Evolutionary conservation across 1,140 invertebrate genomes (phyloP), one percentile per base, ranked within the genome.

Genomic region (Prorops nasuta): DNA sequence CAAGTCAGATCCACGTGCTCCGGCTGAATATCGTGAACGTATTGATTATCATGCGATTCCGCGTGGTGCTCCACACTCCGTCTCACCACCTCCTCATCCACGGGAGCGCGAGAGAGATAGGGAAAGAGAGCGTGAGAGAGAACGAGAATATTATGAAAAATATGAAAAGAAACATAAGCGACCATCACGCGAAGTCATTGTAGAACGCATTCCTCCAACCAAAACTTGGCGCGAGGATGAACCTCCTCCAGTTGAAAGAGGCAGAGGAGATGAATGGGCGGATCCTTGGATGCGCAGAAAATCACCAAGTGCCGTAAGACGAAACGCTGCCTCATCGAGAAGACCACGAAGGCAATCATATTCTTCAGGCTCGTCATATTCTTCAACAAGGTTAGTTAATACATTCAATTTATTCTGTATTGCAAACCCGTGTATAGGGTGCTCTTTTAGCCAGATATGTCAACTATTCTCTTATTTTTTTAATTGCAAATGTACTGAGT

Each of bases 261-360:
- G 76, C 3, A 79, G 88, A 53, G 86, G 83, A 4, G 92, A 94
- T 66, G 91, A 94, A 66, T 96, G 92, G 92, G 87, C 87, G 17
- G 93, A 96, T 79, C 92, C 93, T 1, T 96, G 93, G 93, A 92
- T 92, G 89, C 75, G 87, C 7, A 82, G 83, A 8, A 88, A 88
- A 58, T 87, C 86, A 6, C 84, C 84, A 2, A 79, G 77, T 31
- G 63, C 74, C 1, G 67, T 79, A 14, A 75, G 78, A 47, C 4
- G 4, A 28, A 79, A 79, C 21, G 74, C 79, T 0, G 69, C 72
- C 21, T 75, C 78, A 1, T 73, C 79, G 0, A 67, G 79, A 24
- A 76, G 78, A 51, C 69, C 79, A 4, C 72, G 81, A 34, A 76
- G 81, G 49, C 79, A 82, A 35, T 84, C 83, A 15, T 88, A 89